phyloP scores from a whole-genome alignment of 2,888 invertebrate genomes.

The Chironomus tentans region DNA sequence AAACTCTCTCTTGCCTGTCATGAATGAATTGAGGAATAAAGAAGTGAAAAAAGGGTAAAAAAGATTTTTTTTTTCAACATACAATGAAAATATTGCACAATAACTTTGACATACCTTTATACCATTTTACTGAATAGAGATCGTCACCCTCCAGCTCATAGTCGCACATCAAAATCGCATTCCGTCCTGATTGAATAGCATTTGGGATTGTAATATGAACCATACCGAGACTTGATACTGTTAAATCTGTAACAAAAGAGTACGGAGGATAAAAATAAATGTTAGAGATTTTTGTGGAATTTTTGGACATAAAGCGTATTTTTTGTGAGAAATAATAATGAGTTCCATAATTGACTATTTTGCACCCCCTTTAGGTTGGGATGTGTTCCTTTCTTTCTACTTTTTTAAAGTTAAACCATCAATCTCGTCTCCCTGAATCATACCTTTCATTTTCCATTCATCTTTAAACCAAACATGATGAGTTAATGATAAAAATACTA shows the following conservation, averaged over 20 bases:
- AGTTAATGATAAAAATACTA: not conserved
- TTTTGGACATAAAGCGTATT: not conserved
- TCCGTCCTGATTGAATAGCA: conserved; percentile 25
- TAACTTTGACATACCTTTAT: conserved; percentile 38
- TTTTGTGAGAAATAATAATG: not conserved
- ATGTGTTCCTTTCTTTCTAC: too few relatives aligned
- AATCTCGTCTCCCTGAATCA: too few relatives aligned
- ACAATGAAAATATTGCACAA: not conserved
- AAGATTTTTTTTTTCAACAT: not conserved
- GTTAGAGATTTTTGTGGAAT: not conserved
- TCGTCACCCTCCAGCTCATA: conserved; percentile 45
- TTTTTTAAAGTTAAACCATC: too few relatives aligned
- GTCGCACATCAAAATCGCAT: conserved; percentile 44
- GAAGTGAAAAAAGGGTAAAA: not conserved
- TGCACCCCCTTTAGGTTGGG: too few relatives aligned
- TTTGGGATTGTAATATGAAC: conserved; percentile 24
- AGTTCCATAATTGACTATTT: too few relatives aligned
- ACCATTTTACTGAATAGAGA: conserved; percentile 50
- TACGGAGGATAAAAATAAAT: too few relatives aligned
- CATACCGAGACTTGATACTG: conserved; percentile 20
- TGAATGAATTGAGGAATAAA: not conserved
- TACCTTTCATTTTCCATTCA: too few relatives aligned
- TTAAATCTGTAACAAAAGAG: conserved; percentile 13
- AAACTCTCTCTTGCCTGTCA: conserved; percentile 41
- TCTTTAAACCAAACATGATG: too few relatives aligned